A percentile compares a stretch with the other conserved stretches of the same genome.
Conservation (phyloP, 2,888 invertebrate species). For the Ypsolopha scabrella region DNA sequence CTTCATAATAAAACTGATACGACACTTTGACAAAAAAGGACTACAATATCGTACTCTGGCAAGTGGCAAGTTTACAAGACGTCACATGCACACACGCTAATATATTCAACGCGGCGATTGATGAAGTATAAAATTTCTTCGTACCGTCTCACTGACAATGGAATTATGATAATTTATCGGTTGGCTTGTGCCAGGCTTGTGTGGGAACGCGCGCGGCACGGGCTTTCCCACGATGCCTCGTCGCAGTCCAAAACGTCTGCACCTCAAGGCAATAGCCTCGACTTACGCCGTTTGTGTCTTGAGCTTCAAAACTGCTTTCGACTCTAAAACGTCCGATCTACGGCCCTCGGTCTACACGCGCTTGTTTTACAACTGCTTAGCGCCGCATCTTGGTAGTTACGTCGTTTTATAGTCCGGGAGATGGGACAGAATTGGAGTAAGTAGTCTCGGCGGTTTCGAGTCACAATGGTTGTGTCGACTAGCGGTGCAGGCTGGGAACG, state of each 20-base stretch:
- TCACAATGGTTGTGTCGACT: conserved; percentile 65
- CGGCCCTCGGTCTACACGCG: too few relatives aligned
- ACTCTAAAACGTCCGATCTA: conserved; percentile 33
- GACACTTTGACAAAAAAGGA: conserved; percentile 41
- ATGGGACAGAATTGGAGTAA: conserved; percentile 65
- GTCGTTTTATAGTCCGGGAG: conserved; percentile 37
- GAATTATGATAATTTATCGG: conserved; percentile 72
- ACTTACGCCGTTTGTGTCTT: conserved; percentile 38
- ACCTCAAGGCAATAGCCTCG: conserved; percentile 20
- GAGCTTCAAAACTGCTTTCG: conserved; percentile 10
- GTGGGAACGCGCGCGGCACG: conserved; percentile 70
- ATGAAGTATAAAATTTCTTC: conserved; percentile 71
- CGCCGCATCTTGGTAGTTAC: conserved; percentile 22
- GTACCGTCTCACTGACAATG: conserved; percentile 71
- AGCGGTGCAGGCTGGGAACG: conserved; percentile 37
- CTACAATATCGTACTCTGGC: conserved; percentile 12
- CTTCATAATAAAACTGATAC: conserved; percentile 35
- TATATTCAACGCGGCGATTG: conserved; percentile 67
- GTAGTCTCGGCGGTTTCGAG: conserved; percentile 67
- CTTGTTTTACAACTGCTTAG: too few relatives aligned
- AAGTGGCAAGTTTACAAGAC: conserved; percentile 16
- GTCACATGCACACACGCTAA: conserved; percentile 60
- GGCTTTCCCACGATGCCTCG: conserved; percentile 63
- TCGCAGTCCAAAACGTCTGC: conserved; percentile 39
- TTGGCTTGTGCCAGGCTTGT: conserved; percentile 70